Evolutionary conservation across 2,888 invertebrate genomes (phyloP).

Genomic region (Brachycybe producta): DNA sequence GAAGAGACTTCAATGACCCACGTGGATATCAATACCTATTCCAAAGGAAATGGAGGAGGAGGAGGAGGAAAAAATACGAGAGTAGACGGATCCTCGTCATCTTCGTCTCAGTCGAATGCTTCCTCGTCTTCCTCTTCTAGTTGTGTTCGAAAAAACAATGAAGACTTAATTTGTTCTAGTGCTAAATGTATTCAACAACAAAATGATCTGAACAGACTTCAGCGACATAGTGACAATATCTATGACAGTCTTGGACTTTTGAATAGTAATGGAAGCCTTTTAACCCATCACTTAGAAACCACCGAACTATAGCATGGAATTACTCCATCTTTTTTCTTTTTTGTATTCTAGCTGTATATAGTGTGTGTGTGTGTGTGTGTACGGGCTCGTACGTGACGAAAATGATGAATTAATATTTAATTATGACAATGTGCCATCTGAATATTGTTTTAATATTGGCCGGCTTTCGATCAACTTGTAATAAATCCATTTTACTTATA

Average conservation of each 20-base stretch:
- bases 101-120: slow-evolving; percentile 15
- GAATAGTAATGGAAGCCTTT: slow-evolving; percentile 7
- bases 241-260: slow-evolving; percentile 54
- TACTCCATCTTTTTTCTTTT: too few relatives aligned
- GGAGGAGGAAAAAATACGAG: too few relatives aligned
- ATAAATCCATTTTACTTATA: too few relatives aligned
- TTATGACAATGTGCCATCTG: too few relatives aligned
- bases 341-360: too few relatives aligned
- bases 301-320: slow-evolving; percentile 16
- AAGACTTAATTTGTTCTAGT: neutral
- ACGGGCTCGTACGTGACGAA: too few relatives aligned
- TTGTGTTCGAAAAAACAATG: neutral
- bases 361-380: too few relatives aligned
- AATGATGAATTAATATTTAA: too few relatives aligned
- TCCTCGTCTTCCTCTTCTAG: slow-evolving; percentile 5
- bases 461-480: too few relatives aligned
- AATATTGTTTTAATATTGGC: too few relatives aligned
- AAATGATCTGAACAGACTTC: slow-evolving; percentile 32
- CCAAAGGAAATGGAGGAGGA: slow-evolving; percentile 2
- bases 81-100: too few relatives aligned
- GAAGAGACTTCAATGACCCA: slow-evolving; percentile 31
- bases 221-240: slow-evolving; percentile 44
- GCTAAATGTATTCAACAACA: slow-evolving; percentile 25
- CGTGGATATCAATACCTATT: slow-evolving; percentile 11
- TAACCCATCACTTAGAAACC: slow-evolving; percentile 14